Evolutionary conservation across 2,888 invertebrate species (phyloP).

Genomic region (Hylaea fasciaria): DNA sequence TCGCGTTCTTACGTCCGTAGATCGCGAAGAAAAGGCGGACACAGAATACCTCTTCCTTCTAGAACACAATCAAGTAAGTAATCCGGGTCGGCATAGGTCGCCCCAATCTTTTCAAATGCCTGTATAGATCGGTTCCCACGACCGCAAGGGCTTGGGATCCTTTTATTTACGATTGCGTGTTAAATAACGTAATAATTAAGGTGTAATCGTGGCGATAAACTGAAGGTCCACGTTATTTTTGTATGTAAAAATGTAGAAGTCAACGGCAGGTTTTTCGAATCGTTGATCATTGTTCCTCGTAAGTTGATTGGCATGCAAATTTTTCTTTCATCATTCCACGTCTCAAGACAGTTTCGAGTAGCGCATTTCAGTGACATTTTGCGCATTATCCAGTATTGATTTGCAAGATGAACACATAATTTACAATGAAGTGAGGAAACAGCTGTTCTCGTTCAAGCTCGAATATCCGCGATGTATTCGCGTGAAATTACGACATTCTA

Average conservation of each 20-base stretch:
- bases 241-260: conserved; percentile 46
- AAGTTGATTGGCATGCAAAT: conserved; percentile 71
- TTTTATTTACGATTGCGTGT: conserved; percentile 6
- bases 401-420: conserved; percentile 75
- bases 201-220: not conserved
- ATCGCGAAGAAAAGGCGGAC: conserved; percentile 96
- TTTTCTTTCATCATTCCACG: conserved; percentile 58
- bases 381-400: conserved; percentile 81
- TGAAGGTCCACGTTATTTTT: conserved; percentile 17
- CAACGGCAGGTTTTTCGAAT: conserved; percentile 57
- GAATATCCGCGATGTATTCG: conserved; percentile 48
- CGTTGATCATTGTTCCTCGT: conserved; percentile 68
- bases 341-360: conserved; percentile 60
- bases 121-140: conserved; percentile 43
- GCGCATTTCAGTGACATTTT: conserved; percentile 81
- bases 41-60: conserved; percentile 92
- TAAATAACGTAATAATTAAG: conserved; percentile 8
- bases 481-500: conserved; percentile 53
- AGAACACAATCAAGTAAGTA: conserved; percentile 92
- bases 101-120: conserved; percentile 65
- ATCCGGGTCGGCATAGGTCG: conserved; percentile 80
- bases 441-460: conserved; percentile 67
- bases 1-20: conserved; percentile 96
- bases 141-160: conserved; percentile 26
- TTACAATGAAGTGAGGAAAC: conserved; percentile 74